phyloP scores from a whole-genome alignment of 2,888 invertebrate species.

The Encarsia formosa region DNA sequence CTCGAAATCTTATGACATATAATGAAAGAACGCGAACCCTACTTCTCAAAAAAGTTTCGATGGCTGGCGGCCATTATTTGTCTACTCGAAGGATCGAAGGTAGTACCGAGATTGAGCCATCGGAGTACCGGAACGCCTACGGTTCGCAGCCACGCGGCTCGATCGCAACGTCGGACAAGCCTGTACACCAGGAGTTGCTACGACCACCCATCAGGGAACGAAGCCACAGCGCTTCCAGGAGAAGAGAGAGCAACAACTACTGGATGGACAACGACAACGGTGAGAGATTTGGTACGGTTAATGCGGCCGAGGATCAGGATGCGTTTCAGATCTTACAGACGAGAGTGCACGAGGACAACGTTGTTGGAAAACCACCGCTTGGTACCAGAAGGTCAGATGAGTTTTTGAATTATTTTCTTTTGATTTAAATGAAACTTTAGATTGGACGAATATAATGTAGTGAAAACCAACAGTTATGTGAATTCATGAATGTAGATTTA shows the following conservation, averaged over 20 bases:
- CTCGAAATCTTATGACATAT: too few relatives aligned
- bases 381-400: slow-evolving; percentile 40
- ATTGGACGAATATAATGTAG: too few relatives aligned
- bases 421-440: too few relatives aligned
- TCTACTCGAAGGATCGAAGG: slow-evolving; percentile 43
- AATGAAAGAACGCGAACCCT: too few relatives aligned
- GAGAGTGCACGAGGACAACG: slow-evolving; percentile 41
- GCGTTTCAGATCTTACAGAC: slow-evolving; percentile 45
- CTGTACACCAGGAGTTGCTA: slow-evolving; percentile 28
- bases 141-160: slow-evolving; percentile 22
- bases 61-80: too few relatives aligned
- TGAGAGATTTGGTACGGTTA: slow-evolving; percentile 38
- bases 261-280: slow-evolving; percentile 41
- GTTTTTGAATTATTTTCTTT: too few relatives aligned
- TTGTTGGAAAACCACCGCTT: slow-evolving; percentile 42
- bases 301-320: slow-evolving; percentile 40
- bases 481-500: too few relatives aligned
- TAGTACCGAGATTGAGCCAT: slow-evolving; percentile 47
- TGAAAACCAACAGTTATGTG: too few relatives aligned
- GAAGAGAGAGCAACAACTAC: slow-evolving; percentile 32
- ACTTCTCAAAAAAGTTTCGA: background rate
- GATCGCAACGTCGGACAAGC: background rate
- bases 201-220: slow-evolving; percentile 37
- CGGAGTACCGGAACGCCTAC: slow-evolving; percentile 52
- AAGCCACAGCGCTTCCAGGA: slow-evolving; percentile 39